Evolutionary conservation across 2,797 vertebrate genomes (phyloP), one percentile per base, ranked within the genome.

Genomic region (Kryptolebias ocellatus): DNA sequence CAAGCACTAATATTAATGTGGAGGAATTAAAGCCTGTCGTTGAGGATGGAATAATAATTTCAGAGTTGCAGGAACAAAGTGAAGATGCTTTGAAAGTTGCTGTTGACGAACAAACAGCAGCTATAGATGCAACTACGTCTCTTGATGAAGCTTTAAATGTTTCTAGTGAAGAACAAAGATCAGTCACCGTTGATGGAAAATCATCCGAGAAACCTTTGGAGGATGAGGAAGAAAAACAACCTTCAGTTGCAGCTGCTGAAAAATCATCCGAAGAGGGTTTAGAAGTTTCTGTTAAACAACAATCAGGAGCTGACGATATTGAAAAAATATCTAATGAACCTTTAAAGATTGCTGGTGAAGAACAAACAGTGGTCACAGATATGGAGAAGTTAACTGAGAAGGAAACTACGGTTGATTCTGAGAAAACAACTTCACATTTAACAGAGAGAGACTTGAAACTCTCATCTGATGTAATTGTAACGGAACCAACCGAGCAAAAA

Each of bases 1-100:
- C 51, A 60, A 64, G 17, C 45, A 79, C 62, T 60, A 60, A 76
- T 44, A 39, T 14, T 59, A 47, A 10, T 45, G 52, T 17, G 15
- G 58, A 78, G 63, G 17, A 58, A 27, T 4, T 62, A 17, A 39
- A 65, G 55, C 15, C 46, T 67, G n/a, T 29, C 64, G 10, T 2
- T 74, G 76, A 76, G 64, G 55, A n/a, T 17, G 64, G 67, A 15
- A 31, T 57, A 51, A 42, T 17, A 37, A 28, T 42, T 72, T 53
- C 67, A 60, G 70, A 75, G n/a, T 53, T 39, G 37, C 60, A 75
- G 55, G 68, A 80, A 60, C 47, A 44, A 67, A 63, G 8, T 1
- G 51, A 70, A 9, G 65, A 70, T 20, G 8, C 6, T 27, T 9
- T 65, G 27, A 75, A 64, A 42, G 31, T 55, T 64, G 3, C n/a